A percentile compares a stretch with the other conserved stretches of the same genome.
phyloP scores from a whole-genome alignment of 2,797 vertebrate genomes.

The Acrocephalus scirpaceus region DNA sequence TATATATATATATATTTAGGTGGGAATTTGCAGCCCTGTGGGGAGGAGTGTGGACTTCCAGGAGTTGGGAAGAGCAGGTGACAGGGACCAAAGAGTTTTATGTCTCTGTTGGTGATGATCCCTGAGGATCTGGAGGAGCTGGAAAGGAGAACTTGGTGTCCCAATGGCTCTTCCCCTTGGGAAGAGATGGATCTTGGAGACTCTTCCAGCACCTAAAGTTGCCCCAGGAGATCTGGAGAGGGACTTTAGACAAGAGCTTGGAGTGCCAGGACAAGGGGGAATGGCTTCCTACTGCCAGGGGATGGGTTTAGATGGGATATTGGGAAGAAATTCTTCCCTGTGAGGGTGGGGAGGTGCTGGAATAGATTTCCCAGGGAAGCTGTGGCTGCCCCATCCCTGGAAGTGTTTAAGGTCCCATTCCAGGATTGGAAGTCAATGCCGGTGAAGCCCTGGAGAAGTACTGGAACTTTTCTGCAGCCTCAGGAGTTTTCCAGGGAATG shows the following conservation, averaged over 20 bases:
- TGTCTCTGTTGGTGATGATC: not conserved
- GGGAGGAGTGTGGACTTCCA: accelerated
- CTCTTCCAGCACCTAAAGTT: not conserved
- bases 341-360: not conserved
- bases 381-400: not conserved
- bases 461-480: not conserved
- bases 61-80: not conserved
- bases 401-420: not conserved
- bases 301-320: not conserved
- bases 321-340: not conserved
- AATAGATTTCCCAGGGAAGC: not conserved
- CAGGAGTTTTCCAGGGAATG: not conserved
- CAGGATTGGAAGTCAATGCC: not conserved
- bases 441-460: not conserved
- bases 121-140: not conserved
- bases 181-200: not conserved
- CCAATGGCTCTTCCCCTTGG: not conserved
- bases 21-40: not conserved
- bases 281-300: not conserved
- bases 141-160: not conserved
- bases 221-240: not conserved
- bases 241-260: not conserved
- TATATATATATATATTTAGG: accelerated
- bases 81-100: not conserved
- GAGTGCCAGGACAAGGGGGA: not conserved